Evolutionary conservation across 2,888 invertebrate species (phyloP), one percentile per base, ranked within the genome.

Genomic region (Iphiclides podalirius): DNA sequence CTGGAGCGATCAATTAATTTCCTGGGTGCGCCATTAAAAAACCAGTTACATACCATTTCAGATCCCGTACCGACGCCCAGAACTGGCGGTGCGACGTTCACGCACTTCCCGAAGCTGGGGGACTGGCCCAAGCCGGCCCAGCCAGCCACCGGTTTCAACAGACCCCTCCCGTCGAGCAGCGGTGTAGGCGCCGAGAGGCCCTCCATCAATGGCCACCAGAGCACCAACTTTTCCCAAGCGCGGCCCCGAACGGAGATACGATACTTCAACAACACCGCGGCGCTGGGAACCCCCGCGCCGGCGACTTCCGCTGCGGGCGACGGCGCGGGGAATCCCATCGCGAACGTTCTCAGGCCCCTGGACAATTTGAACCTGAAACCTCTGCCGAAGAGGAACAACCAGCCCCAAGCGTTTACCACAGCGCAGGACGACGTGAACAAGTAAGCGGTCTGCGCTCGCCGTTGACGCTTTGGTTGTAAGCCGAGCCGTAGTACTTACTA

Each of bases 41-140:
- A n/a, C n/a, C n/a, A n/a, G n/a, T n/a, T n/a, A n/a, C n/a, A n/a
- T n/a, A n/a, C n/a, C n/a, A n/a, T n/a, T 72, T 7, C 62, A 90
- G 90, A 90, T 62, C 89, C 90, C 8, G 81, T 82, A 2, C 90
- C 89, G 75, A 61, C 71, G 2, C n/a, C 41, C 85, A 1, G 82
- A 63, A 53, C 67, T 64, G 49, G 68, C 3, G 57, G 52, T 38
- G 15, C 49, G 4, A 57, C 15, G 39, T 26, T 13, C 33, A 33
- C 52, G 1, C 52, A 60, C 35, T 15, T 54, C 17, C 53, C 53
- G 13, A 58, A 42, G 13, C 41, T 39, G 13, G 39, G 39, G 40
- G 40, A 41, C 12, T 38, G 43, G 40, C 40, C 52, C 31, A 46
- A 40, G 16, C n/a, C 42, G 1, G 26, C 43, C 15, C 66, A 58